Conservation (phyloP, 2,113 vertebrate species). For the Aptenodytes patagonicus region DNA sequence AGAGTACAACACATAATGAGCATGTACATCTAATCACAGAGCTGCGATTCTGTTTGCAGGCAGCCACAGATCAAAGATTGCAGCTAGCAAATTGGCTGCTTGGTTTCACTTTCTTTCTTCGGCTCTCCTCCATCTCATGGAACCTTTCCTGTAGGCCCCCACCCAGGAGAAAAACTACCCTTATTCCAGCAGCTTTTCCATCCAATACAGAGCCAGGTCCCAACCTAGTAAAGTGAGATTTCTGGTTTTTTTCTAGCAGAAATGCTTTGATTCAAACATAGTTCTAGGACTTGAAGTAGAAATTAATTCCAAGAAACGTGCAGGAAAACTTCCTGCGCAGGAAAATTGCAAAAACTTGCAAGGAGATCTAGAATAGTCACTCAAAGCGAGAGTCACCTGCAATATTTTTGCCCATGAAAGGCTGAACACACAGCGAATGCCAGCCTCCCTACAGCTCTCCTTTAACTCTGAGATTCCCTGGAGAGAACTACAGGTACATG, state of each 20-base stretch:
- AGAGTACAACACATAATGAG: constrained; percentile 35
- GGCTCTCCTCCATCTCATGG: not conserved
- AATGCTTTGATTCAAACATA: not conserved
- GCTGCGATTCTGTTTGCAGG: constrained; percentile 7
- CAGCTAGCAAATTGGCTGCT: constrained; percentile 21
- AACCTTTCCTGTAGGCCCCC: not conserved
- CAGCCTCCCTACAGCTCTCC: not conserved
- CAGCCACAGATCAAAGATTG: constrained; percentile 39
- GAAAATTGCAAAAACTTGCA: not conserved
- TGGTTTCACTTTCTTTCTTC: constrained; percentile 47
- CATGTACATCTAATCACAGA: constrained; percentile 47
- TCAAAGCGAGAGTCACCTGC: not conserved
- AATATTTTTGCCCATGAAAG: not conserved
- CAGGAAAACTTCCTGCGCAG: not conserved
- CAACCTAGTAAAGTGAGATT: not conserved
- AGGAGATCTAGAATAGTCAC: not conserved
- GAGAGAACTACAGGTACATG: not conserved
- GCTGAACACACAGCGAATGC: not conserved
- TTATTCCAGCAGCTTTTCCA: not conserved
- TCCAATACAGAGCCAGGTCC: not conserved
- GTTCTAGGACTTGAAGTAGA: not conserved
- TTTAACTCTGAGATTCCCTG: not conserved
- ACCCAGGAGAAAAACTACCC: not conserved
- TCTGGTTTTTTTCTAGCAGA: not conserved
- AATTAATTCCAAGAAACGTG: not conserved